Base-by-base conservation (phyloP, 2,113 vertebrate species). In the Sturnus vulgaris region DNA sequence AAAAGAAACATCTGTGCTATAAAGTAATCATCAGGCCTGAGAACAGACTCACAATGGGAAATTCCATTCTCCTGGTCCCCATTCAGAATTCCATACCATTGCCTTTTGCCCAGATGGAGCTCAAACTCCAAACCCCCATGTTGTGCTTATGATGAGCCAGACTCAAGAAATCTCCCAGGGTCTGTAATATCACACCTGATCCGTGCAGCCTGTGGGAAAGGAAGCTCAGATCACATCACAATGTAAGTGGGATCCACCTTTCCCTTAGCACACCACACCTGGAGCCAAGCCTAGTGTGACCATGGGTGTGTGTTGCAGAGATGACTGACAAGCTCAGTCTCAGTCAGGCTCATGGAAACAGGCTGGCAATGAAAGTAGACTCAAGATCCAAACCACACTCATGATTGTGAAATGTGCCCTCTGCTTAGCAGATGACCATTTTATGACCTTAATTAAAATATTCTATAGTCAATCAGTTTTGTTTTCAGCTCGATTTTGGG, bases 1-100 rank as follows among this genome's bases (percentile, higher is more conserved):
- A 87, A 85, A 57, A 78, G 17, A 47, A 71, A 42, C 16, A 42
- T 35, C 23, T 63, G 18, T 13, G 8, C 16, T 30, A 19, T 31
- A 60, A 70, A 81, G 42, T 27, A 40, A 39, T 3, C 23, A 69
- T 40, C 49, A 37, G n/a, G 15, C 31, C 37, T 77, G 66, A 84
- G 49, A 31, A 24, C 33, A 57, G n/a, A 8, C 15, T 84, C 0
- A 0, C 0, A 0, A 16, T 46, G 15, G n/a, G 17, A 60, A 76
- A 31, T 22, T 46, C 72, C 37, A 28, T 56, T 61, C 15, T 59
- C 15, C 22, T 60, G 33, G 9, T 78, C 33, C 24, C 73, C 7
- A 19, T 42, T 42, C 63, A 69, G 55, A 63, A 56, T 61, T 61
- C 10, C 63, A 47, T 40, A 23, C 16, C n/a, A 1, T 1, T 42